Base-by-base conservation (phyloP, 2,113 vertebrate genomes). In the Myrmecobius fasciatus region DNA sequence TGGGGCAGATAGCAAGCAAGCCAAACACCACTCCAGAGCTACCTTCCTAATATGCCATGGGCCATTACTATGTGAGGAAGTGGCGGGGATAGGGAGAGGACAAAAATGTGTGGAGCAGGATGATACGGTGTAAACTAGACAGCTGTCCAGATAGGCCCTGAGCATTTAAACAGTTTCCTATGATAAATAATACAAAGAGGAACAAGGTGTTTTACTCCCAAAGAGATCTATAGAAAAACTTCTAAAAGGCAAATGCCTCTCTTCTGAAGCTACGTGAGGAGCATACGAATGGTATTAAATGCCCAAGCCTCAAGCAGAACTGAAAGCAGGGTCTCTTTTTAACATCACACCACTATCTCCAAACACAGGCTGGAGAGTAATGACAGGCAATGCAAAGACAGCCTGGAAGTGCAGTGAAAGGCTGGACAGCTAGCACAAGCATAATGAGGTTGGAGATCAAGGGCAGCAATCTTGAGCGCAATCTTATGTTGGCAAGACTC, bases 141-240 rank as follows among this genome's bases (percentile, higher is more conserved):
- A 83, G 36, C 67, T 83, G 67, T 83, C 67, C 67, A 83, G 67
- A 83, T 83, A 43, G 6, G 20, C 67, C n/a, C 67, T 43, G 43
- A 83, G n/a, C 67, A 83, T 83, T 83, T 83, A 83, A 83, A 75
- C 60, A 83, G 67, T 43, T 83, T 83, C 67, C 67, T 83, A 83
- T 43, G 67, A 83, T 83, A 83, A 83, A 43, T 43, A 83, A 83
- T 83, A 83, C 67, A 83, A 83, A 83, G 67, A 83, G 20, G 67
- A 83, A 83, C 67, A 83, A 83, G 67, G 67, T 83, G 36, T 83
- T n/a, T 83, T n/a, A 43, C 36, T 83, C 67, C n/a, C 67, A 83
- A 83, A 83, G 67, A 83, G 67, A 83, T 83, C 67, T 83, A 83
- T 22, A 2, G 67, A 43, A 83, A 83, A 43, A n/a, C 67, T 43